Conservation (phyloP, 2,113 vertebrate species). For the Gallinago undulata region DNA sequence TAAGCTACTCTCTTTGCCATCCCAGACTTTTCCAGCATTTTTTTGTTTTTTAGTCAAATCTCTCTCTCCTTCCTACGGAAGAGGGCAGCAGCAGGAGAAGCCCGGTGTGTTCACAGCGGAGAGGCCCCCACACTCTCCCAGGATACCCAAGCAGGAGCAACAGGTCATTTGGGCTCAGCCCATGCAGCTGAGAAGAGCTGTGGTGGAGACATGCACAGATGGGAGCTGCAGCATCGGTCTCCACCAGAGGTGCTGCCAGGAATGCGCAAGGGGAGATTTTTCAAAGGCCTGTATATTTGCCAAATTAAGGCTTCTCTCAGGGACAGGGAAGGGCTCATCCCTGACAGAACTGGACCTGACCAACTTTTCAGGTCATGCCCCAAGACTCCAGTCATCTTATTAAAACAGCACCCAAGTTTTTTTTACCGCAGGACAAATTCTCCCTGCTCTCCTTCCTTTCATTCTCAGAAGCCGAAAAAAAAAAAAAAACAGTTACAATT, state of each 20-base stretch:
- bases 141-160: not conserved
- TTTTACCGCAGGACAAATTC: not conserved
- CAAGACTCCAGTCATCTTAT: not conserved
- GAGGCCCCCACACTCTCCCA: not conserved
- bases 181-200: not conserved
- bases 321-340: not conserved
- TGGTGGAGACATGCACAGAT: not conserved
- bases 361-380: not conserved
- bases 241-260: not conserved
- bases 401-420: not conserved
- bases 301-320: not conserved
- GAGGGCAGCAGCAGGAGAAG: not conserved
- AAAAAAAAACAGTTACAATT: not conserved
- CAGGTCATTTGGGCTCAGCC: not conserved
- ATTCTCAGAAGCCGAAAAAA: not conserved
- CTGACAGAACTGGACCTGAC: not conserved
- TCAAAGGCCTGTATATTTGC: not conserved
- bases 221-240: rapidly evolving
- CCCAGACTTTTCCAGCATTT: not conserved
- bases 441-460: not conserved
- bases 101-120: rapidly evolving
- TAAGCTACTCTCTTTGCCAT: not conserved
- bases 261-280: not conserved
- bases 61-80: not conserved
- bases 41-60: not conserved